phyloP scores from a whole-genome alignment of 2,797 vertebrate genomes.

The Avahi laniger region DNA sequence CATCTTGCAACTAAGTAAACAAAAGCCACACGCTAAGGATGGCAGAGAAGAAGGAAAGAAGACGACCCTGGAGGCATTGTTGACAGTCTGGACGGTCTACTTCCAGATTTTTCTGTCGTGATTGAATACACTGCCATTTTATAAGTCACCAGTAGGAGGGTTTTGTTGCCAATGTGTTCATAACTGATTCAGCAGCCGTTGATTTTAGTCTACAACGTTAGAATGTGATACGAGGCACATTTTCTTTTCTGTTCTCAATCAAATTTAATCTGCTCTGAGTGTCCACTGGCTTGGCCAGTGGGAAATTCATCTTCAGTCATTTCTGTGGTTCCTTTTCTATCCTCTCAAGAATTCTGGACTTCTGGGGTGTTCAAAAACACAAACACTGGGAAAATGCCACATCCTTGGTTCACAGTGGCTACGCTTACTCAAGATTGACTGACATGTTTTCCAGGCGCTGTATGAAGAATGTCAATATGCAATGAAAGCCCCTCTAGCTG shows the following conservation, averaged over 20 bases:
- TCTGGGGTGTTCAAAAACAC: not conserved
- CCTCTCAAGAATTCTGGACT: not conserved
- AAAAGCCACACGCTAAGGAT: not conserved
- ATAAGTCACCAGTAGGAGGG: not conserved
- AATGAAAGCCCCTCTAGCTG: not conserved
- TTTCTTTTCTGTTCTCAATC: not conserved
- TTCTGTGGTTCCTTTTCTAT: not conserved
- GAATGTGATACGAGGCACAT: not conserved
- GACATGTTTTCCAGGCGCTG: not conserved
- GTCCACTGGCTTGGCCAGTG: not conserved
- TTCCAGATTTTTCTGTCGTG: not conserved
- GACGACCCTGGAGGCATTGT: not conserved
- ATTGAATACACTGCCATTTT: not conserved
- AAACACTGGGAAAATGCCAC: not conserved
- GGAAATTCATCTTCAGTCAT: not conserved
- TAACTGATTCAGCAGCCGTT: not conserved
- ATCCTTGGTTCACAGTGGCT: not conserved
- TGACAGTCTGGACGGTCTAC: not conserved
- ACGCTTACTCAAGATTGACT: not conserved
- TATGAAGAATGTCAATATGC: not conserved
- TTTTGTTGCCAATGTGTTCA: not conserved
- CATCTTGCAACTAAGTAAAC: not conserved
- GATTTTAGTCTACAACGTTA: not conserved
- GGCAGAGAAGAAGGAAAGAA: not conserved
- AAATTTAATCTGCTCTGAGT: slow-evolving; percentile 12